A percentile compares a stretch with the other conserved stretches of the same genome.
phyloP scores from a whole-genome alignment of 64 coral and sea anemone genomes.

The Dendrophyllia cribrosa region DNA sequence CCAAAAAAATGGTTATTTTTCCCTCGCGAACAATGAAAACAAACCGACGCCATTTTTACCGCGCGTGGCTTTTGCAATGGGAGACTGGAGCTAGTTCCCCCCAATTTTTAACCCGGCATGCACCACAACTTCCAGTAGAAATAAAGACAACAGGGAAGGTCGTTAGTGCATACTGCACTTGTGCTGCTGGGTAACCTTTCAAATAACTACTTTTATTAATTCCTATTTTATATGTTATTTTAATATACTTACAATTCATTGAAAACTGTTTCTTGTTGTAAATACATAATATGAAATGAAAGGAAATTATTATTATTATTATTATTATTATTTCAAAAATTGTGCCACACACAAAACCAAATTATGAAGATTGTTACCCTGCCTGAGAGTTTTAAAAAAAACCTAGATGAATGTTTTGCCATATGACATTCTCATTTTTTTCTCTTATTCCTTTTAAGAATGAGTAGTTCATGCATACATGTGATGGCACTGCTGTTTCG shows the following conservation, averaged over 20 bases:
- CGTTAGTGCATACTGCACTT: slow-evolving; percentile 53
- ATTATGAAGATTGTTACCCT: too few relatives aligned
- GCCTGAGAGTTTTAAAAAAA: too few relatives aligned
- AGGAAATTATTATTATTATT: too few relatives aligned
- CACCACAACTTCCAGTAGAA: background rate
- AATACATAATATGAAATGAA: background rate
- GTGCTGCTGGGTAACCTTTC: slow-evolving; percentile 45
- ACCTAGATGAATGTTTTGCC: too few relatives aligned
- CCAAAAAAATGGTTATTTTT: slow-evolving; percentile 22
- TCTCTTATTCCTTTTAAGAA: too few relatives aligned
- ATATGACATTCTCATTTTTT: background rate
- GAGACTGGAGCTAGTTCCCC: slow-evolving; percentile 25
- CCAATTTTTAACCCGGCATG: slow-evolving; percentile 6
- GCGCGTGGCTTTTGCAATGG: slow-evolving; percentile 5
- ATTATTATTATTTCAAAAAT: background rate
- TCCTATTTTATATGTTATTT: background rate
- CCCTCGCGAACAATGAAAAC: slow-evolving; percentile 27
- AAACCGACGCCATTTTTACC: slow-evolving; percentile 27
- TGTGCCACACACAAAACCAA: background rate
- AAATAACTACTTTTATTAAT: background rate
- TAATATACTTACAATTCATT: background rate
- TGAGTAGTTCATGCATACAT: too few relatives aligned
- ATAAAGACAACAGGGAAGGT: slow-evolving; percentile 16
- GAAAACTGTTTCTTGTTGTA: background rate
- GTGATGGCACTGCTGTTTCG: too few relatives aligned